phyloP scores from a whole-genome alignment of 2,888 invertebrate species.

The Parnassius mnemosyne region DNA sequence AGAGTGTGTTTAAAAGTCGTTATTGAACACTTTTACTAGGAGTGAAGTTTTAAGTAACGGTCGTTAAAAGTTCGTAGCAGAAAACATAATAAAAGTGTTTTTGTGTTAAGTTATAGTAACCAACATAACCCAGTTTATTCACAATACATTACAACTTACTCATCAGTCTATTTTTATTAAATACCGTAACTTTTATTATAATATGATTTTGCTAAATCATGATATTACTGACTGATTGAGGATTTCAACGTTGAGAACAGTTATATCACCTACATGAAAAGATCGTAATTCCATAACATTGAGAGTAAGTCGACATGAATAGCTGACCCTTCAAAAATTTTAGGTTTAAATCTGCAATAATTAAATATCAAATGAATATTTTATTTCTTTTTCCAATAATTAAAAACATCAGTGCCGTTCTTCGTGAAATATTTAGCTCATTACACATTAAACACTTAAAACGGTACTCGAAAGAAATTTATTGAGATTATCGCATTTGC shows the following conservation, averaged over 20 bases:
- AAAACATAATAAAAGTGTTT: too few species aligned
- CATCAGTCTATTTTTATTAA: conserved; percentile 11
- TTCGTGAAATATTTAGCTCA: not conserved
- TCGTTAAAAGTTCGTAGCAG: too few species aligned
- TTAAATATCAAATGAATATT: not conserved
- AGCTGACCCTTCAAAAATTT: conserved; percentile 9
- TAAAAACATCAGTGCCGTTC: not conserved
- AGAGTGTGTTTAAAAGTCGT: conserved; percentile 2
- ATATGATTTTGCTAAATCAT: conserved; percentile 20
- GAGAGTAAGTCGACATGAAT: conserved; percentile 13
- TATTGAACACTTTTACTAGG: not conserved
- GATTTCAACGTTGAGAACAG: conserved; percentile 17
- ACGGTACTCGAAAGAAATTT: not conserved
- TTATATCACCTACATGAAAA: conserved; percentile 24
- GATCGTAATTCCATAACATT: conserved; percentile 25
- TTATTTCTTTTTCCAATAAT: too few species aligned
- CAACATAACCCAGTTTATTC: conserved; percentile 1
- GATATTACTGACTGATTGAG: conserved; percentile 15
- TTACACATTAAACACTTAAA: not conserved
- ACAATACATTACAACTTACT: conserved; percentile 2
- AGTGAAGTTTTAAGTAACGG: too few species aligned
- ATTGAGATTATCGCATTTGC: conserved; percentile 18
- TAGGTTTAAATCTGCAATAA: conserved; percentile 4
- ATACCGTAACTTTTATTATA: conserved; percentile 22
- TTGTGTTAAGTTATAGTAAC: too few species aligned